Conservation (phyloP, 2,797 vertebrate genomes). For the Molossus alvarezi region DNA sequence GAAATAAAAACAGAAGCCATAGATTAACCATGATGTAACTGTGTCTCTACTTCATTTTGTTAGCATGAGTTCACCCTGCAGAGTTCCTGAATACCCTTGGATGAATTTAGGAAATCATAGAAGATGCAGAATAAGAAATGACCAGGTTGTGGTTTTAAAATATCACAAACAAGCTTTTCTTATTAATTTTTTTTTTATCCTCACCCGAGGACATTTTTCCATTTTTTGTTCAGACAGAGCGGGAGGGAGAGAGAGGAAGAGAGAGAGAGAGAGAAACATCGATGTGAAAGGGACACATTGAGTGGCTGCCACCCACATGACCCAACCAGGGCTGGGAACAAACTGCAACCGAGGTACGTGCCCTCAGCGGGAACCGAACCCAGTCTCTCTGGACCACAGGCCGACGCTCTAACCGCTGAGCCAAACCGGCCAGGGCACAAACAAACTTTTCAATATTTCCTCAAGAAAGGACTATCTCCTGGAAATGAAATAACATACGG, state of each 20-base stretch:
- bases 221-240: too few relatives aligned
- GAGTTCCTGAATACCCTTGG: background rate
- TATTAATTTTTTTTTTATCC: too few relatives aligned
- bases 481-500: background rate
- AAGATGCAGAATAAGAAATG: background rate
- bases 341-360: too few relatives aligned
- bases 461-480: constrained; percentile 5
- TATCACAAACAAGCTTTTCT: constrained; percentile 35
- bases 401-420: too few relatives aligned
- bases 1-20: background rate
- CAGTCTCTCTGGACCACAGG: too few relatives aligned
- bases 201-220: too few relatives aligned
- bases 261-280: too few relatives aligned
- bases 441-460: constrained; percentile 44
- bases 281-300: too few relatives aligned
- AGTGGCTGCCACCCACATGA: too few relatives aligned
- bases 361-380: too few relatives aligned
- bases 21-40: background rate
- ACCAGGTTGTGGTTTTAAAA: background rate
- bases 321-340: too few relatives aligned
- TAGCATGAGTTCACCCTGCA: background rate
- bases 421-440: background rate
- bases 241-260: too few relatives aligned
- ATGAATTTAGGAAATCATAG: background rate
- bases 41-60: background rate